A percentile compares a stretch with the other conserved stretches of the same genome.
Evolutionary conservation across 2,797 vertebrate genomes (phyloP).

Genomic region (Cryptoprocta ferox): DNA sequence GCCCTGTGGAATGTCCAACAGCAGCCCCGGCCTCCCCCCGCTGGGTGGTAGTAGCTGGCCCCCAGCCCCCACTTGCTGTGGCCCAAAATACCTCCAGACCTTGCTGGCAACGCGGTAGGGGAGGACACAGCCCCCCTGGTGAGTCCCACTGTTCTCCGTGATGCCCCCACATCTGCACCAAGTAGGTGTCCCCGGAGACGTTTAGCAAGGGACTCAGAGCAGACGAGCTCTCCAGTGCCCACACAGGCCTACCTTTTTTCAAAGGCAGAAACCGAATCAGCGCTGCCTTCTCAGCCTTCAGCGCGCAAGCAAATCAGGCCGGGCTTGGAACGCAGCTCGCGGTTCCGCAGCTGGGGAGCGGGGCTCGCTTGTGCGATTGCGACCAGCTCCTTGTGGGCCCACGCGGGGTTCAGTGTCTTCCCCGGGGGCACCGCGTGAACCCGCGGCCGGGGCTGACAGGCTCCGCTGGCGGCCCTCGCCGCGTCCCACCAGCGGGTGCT

Average conservation of each 20-base stretch:
- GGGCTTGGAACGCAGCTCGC: not conserved
- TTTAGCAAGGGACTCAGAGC: not conserved
- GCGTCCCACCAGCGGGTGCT: not conserved
- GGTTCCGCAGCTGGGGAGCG: too few species aligned
- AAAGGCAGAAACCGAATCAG: not conserved
- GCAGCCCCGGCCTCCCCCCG: not conserved
- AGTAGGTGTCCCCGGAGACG: not conserved
- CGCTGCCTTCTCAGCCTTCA: not conserved
- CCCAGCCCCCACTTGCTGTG: too few species aligned
- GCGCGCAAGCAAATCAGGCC: not conserved
- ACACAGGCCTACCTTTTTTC: not conserved
- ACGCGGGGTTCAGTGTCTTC: not conserved
- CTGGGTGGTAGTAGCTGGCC: not conserved
- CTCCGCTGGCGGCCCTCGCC: not conserved
- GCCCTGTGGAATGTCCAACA: not conserved
- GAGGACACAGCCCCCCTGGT: not conserved
- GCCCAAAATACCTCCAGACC: not conserved
- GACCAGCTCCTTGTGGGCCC: not conserved
- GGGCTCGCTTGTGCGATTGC: not conserved
- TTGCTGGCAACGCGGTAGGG: too few species aligned
- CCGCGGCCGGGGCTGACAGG: too few species aligned
- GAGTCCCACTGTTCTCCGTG: not conserved
- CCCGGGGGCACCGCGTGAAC: not conserved
- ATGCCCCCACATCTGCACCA: not conserved
- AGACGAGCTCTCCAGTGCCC: not conserved